These are phyloP conservation scores for Carpatolechia fugitivella DNA, from an alignment of 2,888 invertebrate genomes.

Conservation along the genomic window DNA sequence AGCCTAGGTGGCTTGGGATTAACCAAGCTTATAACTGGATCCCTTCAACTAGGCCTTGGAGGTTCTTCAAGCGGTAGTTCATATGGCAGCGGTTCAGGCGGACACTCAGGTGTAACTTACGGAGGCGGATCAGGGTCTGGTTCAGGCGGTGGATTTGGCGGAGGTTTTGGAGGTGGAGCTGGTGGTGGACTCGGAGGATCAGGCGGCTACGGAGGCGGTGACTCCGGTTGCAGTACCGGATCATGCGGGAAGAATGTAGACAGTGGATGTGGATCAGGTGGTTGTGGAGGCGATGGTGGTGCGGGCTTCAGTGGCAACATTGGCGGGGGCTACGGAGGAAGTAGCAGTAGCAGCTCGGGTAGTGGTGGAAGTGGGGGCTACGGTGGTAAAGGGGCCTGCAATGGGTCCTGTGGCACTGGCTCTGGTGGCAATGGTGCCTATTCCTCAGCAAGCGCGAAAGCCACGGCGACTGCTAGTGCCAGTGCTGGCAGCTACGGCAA, in stretches of 20 bases:
- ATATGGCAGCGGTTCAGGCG: conserved; percentile 14
- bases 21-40: neutral
- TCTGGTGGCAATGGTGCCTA: conserved; percentile 36
- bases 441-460: conserved; percentile 21
- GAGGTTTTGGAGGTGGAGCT: conserved; percentile 12
- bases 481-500: conserved; percentile 53
- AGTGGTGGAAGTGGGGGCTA: conserved; percentile 22
- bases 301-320: conserved; percentile 21
- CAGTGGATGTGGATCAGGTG: conserved; percentile 41
- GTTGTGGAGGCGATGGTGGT: conserved; percentile 24
- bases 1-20: neutral
- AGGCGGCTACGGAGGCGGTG: conserved; percentile 11
- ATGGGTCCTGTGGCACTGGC: conserved; percentile 13
- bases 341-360: conserved; percentile 15
- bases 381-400: conserved; percentile 15
- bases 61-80: conserved; percentile 4
- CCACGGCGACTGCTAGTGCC: conserved; percentile 44
- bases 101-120: neutral
- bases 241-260: conserved; percentile 30
- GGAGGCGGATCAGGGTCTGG: neutral
- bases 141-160: conserved; percentile 6
- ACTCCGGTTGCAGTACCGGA: conserved; percentile 31
- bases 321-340: conserved; percentile 22
- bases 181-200: conserved; percentile 9
- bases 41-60: conserved; percentile 1